Conservation (phyloP, 2,113 vertebrate species). For the Ictalurus punctatus region DNA sequence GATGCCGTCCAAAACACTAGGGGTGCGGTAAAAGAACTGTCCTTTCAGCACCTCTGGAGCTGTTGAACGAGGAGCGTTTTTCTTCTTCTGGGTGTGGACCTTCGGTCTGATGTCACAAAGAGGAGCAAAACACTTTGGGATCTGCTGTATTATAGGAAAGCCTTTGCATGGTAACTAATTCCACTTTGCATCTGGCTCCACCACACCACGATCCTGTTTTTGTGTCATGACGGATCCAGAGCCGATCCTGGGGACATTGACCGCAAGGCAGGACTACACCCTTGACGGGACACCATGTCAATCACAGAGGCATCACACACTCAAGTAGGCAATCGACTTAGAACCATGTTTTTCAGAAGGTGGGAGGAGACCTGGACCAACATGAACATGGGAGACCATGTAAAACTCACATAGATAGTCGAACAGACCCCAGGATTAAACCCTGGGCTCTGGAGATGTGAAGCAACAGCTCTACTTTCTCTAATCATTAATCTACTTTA, state of each 20-base stretch:
- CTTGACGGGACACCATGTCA: neutral
- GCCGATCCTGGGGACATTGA: neutral
- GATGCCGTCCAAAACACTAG: too few species aligned
- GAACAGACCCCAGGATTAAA: neutral
- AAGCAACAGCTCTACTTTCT: neutral
- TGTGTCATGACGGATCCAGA: neutral
- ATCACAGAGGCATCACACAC: neutral
- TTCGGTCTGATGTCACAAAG: too few species aligned
- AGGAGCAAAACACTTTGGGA: neutral
- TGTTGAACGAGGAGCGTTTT: too few species aligned
- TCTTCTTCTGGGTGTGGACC: too few species aligned
- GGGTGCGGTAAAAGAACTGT: too few species aligned
- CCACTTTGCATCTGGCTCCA: neutral
- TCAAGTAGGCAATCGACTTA: neutral
- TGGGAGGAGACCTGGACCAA: neutral
- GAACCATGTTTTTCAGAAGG: neutral
- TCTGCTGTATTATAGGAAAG: neutral
- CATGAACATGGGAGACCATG: neutral
- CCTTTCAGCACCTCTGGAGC: too few species aligned
- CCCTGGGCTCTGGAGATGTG: neutral
- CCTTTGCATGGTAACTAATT: neutral
- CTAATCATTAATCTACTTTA: neutral
- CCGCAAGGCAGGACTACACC: neutral
- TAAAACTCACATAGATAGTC: neutral
- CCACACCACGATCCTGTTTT: neutral